A percentile compares a stretch with the other conserved stretches of the same genome.
Conservation (phyloP, 2,797 vertebrate genomes). For the Anas bernieri region DNA sequence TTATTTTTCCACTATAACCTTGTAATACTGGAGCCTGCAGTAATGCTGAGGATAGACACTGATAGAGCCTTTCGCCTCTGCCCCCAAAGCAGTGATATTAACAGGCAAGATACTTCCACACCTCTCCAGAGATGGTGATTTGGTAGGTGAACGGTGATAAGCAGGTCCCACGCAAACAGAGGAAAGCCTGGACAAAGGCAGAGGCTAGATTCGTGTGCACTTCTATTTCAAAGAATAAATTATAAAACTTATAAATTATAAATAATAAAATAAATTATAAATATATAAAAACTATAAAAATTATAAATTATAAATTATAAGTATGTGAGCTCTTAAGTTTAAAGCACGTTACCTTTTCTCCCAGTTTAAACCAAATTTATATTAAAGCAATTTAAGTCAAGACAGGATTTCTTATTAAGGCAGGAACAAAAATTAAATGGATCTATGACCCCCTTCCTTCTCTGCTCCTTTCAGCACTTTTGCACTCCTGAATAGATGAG, state of each 20-base stretch:
- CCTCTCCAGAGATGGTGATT: constrained; percentile 1
- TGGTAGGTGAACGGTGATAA: constrained; percentile 21
- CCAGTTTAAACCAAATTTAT: not conserved
- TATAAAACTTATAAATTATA: no score
- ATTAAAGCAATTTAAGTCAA: not conserved
- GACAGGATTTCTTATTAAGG: not conserved
- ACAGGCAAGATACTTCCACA: constrained; percentile 18
- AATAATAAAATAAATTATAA: no score
- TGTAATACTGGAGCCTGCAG: not conserved
- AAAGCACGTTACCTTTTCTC: not conserved
- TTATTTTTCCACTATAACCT: not conserved
- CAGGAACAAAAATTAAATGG: constrained; percentile 7
- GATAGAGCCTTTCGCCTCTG: constrained; percentile 13
- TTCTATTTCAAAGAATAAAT: not conserved
- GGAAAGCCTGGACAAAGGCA: not conserved
- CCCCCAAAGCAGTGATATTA: constrained; percentile 35
- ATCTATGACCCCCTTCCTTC: not conserved
- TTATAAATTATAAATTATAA: no score
- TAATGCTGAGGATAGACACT: constrained; percentile 16
- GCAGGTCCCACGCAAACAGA: not conserved
- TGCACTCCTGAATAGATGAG: not conserved
- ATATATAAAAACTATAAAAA: no score
- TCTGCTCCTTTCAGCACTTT: constrained; percentile 27
- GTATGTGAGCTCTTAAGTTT: not conserved
- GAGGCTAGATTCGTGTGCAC: not conserved